Evolutionary conservation across 2,888 invertebrate genomes (phyloP), one percentile per base, ranked within the genome.

Genomic region (Hemithea aestivaria): DNA sequence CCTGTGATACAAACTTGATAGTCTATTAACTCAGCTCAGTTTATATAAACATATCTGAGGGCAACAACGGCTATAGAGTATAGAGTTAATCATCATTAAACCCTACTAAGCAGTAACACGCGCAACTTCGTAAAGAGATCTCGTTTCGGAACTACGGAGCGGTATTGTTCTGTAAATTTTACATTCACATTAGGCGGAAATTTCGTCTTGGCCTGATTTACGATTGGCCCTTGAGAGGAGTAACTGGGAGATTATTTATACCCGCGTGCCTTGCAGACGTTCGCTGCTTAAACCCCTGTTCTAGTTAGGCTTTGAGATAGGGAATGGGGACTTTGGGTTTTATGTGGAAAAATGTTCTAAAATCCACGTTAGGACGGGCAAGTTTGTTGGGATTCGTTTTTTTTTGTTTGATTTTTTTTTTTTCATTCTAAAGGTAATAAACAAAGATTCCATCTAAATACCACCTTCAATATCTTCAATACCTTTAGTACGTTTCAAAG

Each of bases 161-260:
- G 66, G 66, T 64, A 69, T 76, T 73, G 72, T 73, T 73, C 67
- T 59, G 59, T 69, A 66, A 74, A 79, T 79, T 79, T 73, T 74
- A 76, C 74, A 79, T 74, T 73, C 70, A 62, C 72, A 70, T 76
- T 73, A 77, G 69, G 66, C 64, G 70, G 67, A 73, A 79, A 77
- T 75, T 78, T 71, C 67, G 74, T 71, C 70, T 72, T 61, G 58
- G 62, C 48, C 66, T 79, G 77, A 79, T 81, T 81, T 79, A 81
- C 72, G 73, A 73, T 73, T 68, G 60, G 57, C 56, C 65, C 66
- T 67, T 61, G 52, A 59, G 68, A 58, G 67, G 51, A 73, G 74
- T 77, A 76, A 80, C 73, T 64, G 64, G 49, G 64, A 64, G 67
- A 73, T 75, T 80, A 79, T 80, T 82, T 80, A 82, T 78, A 72